A percentile compares a stretch with the other conserved stretches of the same genome.
Conservation (phyloP, 2,113 vertebrate species). For the Himantopus leucocephalus region DNA sequence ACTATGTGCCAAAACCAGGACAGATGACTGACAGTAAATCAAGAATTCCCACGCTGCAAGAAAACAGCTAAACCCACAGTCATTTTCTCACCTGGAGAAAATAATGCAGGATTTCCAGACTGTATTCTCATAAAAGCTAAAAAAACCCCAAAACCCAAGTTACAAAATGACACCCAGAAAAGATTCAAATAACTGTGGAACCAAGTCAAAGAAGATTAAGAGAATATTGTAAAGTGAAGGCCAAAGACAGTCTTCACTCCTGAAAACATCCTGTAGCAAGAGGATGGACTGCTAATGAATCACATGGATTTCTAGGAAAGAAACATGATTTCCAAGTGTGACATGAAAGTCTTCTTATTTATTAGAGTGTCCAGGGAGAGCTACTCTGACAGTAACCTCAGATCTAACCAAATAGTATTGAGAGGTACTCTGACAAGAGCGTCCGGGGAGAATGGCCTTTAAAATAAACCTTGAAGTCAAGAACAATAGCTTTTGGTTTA, state of each 20-base stretch:
- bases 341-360: not conserved
- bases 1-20: not conserved
- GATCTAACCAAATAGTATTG: not conserved
- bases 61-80: not conserved
- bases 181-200: not conserved
- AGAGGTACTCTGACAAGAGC: not conserved
- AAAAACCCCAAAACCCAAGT: not conserved
- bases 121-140: not conserved
- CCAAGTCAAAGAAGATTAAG: not conserved
- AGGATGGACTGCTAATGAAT: not conserved
- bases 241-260: not conserved
- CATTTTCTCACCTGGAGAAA: not conserved
- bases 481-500: not conserved
- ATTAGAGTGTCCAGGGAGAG: not conserved
- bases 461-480: not conserved
- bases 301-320: not conserved
- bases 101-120: not conserved
- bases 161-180: not conserved
- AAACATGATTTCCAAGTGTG: not conserved
- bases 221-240: not conserved
- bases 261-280: not conserved
- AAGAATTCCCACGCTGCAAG: not conserved
- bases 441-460: rapidly evolving
- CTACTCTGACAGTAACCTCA: not conserved
- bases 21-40: not conserved